phyloP scores from a whole-genome alignment of 2,797 vertebrate species.

The Acipenser oxyrinchus region DNA sequence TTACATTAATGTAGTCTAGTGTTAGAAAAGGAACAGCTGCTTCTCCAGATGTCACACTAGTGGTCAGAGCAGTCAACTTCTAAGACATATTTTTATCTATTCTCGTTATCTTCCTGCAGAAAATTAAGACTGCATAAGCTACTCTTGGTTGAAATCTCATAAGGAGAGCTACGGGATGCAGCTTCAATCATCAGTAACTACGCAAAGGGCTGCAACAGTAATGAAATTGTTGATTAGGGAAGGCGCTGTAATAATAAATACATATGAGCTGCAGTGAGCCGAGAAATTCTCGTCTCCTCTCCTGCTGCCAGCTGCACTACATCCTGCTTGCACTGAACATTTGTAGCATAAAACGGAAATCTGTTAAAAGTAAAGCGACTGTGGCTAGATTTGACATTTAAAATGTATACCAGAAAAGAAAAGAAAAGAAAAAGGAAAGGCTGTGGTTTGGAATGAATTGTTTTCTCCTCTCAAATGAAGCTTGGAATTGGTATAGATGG shows the following conservation, averaged over 20 bases:
- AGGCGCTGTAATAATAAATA: background rate
- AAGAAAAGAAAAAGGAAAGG: no score
- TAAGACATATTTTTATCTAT: background rate
- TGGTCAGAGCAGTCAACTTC: conserved; percentile 23
- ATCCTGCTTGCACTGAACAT: no score
- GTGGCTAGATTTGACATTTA: no score
- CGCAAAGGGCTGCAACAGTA: background rate
- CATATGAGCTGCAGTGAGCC: background rate
- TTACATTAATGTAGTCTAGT: conserved; percentile 24
- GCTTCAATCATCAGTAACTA: background rate
- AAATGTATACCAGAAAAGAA: no score
- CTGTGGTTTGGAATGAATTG: no score
- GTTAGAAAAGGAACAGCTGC: conserved; percentile 39
- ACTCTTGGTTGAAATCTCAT: background rate
- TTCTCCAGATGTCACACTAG: conserved; percentile 40
- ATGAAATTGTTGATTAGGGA: background rate
- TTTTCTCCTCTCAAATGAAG: no score
- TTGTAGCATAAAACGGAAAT: no score
- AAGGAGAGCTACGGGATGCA: background rate
- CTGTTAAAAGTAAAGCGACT: no score
- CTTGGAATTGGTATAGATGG: no score
- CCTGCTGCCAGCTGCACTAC: background rate
- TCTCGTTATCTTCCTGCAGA: background rate
- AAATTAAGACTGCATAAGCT: background rate
- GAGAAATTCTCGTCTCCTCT: background rate